A percentile compares a stretch with the other conserved stretches of the same genome.
Evolutionary conservation across 2,113 vertebrate species (phyloP).

Genomic region (Cacatua alba): DNA sequence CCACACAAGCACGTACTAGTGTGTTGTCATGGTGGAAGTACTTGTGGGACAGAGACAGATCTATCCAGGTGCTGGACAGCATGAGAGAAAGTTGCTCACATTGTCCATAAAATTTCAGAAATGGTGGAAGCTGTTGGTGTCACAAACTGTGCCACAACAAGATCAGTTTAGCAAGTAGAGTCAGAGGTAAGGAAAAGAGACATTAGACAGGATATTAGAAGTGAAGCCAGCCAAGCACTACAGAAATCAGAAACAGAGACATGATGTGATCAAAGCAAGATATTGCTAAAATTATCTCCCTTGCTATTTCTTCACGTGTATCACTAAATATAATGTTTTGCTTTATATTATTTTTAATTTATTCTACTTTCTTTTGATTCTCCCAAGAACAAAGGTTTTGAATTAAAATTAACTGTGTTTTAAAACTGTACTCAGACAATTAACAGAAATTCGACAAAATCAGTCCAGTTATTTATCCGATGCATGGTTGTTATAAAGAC

Average conservation of each 20-base stretch:
- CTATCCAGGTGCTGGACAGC: not conserved
- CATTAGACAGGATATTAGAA: not conserved
- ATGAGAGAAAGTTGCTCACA: not conserved
- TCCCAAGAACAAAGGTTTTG: not conserved
- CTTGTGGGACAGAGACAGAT: not conserved
- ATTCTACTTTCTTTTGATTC: not conserved
- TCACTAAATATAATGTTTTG: not conserved
- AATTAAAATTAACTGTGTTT: not conserved
- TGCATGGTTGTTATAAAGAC: not conserved
- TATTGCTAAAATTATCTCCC: not conserved
- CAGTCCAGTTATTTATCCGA: not conserved
- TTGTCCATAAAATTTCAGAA: not conserved
- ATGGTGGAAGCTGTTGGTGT: not conserved
- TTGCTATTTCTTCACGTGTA: not conserved
- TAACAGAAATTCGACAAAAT: not conserved
- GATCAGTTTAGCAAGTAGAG: not conserved
- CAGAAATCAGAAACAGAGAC: not conserved
- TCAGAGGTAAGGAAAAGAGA: not conserved
- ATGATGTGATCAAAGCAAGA: not conserved
- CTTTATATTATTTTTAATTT: not conserved
- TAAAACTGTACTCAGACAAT: not conserved
- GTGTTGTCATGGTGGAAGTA: not conserved
- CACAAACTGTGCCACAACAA: not conserved
- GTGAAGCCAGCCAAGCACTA: not conserved
- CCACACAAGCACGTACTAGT: accelerated